Base-by-base conservation (phyloP, 2,888 invertebrate species). In the Hydroisotoma schaefferi region DNA sequence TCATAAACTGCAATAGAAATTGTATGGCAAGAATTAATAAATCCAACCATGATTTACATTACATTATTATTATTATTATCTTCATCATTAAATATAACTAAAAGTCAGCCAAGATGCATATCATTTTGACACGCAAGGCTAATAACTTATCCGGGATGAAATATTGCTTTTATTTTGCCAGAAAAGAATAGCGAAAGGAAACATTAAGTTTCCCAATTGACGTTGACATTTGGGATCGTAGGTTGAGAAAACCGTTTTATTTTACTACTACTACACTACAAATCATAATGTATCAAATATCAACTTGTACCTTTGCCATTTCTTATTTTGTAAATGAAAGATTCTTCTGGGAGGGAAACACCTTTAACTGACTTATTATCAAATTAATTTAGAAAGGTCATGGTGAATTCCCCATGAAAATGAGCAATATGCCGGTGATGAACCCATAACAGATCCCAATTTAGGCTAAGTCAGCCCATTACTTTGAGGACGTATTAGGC, bases 351-450 rank as follows among this genome's bases (percentile, higher is more conserved):
- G 46, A 46, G 46, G 46, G 46, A 46, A 46, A 46, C 46, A 22
- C 8, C 12, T 33, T 33, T 10, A 10, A 15, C 33, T 15, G 12
- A 33, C 55, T 55, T 63, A 53, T 57, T n/a, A n/a, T n/a, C n/a
- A n/a, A n/a, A n/a, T n/a, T 18, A 40, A 40, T 71, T 68, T 63
- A 63, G 71, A 68, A 69, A 71, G 71, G 71, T 71, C 69, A 71
- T 67, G 67, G 62, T 57, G 61, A 63, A 55, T 15, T 40, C n/a
- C n/a, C n/a, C n/a, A n/a, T n/a, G n/a, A n/a, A n/a, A n/a, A n/a
- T n/a, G n/a, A n/a, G n/a, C 6, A 43, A 43, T 10, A 33, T 12
- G 12, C 12, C 8, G 8, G 33, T 12, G 12, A 33, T 33, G 20
- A 46, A 46, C 23, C 12, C 46, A 26, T 28, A 20, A n/a, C 49